Conservation (phyloP, 2,113 vertebrate genomes). For the Zosterops lateralis region DNA sequence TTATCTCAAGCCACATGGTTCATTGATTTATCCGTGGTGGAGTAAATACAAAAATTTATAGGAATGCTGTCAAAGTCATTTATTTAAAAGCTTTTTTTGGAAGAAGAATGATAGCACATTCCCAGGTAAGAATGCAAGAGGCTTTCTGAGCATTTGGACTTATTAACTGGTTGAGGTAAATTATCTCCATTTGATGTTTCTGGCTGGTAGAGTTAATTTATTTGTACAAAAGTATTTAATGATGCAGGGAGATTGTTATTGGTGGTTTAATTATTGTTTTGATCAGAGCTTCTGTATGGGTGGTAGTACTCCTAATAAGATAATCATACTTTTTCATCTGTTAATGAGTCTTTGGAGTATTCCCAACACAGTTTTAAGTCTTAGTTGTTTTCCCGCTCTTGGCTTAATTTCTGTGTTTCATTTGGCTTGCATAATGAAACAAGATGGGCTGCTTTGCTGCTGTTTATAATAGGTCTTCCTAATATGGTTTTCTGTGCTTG, state of each 20-base stretch:
- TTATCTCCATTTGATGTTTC: conserved; percentile 52
- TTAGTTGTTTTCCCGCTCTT: conserved; percentile 40
- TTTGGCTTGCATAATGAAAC: conserved; percentile 31
- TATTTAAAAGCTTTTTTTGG: conserved; percentile 10
- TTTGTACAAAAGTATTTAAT: conserved; percentile 61
- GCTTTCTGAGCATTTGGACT: not conserved
- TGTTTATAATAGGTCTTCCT: not conserved
- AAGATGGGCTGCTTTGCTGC: not conserved
- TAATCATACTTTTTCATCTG: conserved; percentile 67
- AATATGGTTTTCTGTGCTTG: not conserved
- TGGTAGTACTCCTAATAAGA: conserved; percentile 63
- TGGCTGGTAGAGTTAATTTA: conserved; percentile 57
- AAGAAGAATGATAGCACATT: not conserved
- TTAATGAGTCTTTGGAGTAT: conserved; percentile 66
- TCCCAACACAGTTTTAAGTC: conserved; percentile 54
- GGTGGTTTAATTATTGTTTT: conserved; percentile 68
- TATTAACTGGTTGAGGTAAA: conserved; percentile 20
- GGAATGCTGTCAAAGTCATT: conserved; percentile 29
- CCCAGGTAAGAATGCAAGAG: conserved; percentile 18
- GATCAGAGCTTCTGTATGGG: conserved; percentile 54
- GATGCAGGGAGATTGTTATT: conserved; percentile 53
- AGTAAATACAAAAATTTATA: conserved; percentile 43
- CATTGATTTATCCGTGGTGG: conserved; percentile 44
- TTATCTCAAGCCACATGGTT: conserved; percentile 38
- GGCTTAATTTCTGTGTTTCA: conserved; percentile 44